phyloP scores from a whole-genome alignment of 1,140 invertebrate species.

The Philotrypesis tridentata region DNA sequence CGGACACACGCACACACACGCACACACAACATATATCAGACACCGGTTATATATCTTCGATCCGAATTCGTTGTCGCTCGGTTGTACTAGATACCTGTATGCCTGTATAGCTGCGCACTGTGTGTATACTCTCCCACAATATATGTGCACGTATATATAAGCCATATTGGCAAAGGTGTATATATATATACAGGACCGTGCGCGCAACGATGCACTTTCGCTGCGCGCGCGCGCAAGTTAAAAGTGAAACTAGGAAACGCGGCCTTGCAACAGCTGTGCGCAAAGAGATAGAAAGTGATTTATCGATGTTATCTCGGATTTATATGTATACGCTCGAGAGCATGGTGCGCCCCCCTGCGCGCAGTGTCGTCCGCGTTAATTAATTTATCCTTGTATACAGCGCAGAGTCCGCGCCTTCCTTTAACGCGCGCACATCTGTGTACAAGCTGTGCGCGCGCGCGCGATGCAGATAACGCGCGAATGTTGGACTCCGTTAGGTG shows the following conservation, averaged over 20 bases:
- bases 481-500: too few relatives aligned
- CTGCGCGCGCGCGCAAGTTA: slow-evolving; percentile 13
- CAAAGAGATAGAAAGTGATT: slow-evolving; percentile 45
- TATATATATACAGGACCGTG: not conserved
- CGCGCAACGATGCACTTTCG: slow-evolving; percentile 20
- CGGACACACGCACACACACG: too few relatives aligned
- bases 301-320: slow-evolving; percentile 34
- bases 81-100: too few relatives aligned
- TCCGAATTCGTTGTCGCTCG: not conserved
- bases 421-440: too few relatives aligned
- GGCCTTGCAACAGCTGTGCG: slow-evolving; percentile 10
- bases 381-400: not conserved
- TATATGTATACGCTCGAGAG: not conserved
- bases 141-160: too few relatives aligned
- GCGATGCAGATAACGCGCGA: too few relatives aligned
- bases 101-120: too few relatives aligned
- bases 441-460: too few relatives aligned
- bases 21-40: too few relatives aligned
- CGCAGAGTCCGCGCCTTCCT: too few relatives aligned
- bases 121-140: too few relatives aligned
- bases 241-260: slow-evolving; percentile 50
- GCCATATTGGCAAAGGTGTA: not conserved
- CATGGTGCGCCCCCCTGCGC: too few relatives aligned
- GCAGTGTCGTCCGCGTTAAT: slow-evolving; percentile 13
- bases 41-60: not conserved